Evolutionary conservation across 1,140 invertebrate genomes (phyloP).

Genomic region (Sesamia nonagrioides): DNA sequence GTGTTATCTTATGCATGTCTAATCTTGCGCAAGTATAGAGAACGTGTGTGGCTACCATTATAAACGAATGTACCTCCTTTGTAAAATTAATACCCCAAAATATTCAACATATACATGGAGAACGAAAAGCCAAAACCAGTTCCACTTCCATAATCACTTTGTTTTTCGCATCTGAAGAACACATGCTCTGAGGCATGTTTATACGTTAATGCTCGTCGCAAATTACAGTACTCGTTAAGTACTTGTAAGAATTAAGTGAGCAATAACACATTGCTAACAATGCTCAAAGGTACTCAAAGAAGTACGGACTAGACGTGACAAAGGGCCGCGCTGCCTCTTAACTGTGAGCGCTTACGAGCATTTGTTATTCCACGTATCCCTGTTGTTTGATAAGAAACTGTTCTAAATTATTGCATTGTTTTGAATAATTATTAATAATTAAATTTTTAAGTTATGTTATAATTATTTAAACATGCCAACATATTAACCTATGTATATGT

Average conservation of each 20-base stretch:
- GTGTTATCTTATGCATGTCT: too few species aligned
- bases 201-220: conserved; percentile 42
- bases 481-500: too few species aligned
- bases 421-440: neutral
- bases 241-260: conserved; percentile 58
- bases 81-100: neutral
- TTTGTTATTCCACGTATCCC: conserved; percentile 38
- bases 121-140: neutral
- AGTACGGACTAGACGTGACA: conserved; percentile 56
- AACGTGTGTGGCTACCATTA: too few species aligned
- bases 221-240: conserved; percentile 50
- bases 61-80: too few species aligned
- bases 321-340: conserved; percentile 47
- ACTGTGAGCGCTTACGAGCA: conserved; percentile 38
- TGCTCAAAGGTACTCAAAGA: conserved; percentile 40
- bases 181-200: conserved; percentile 29
- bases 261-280: conserved; percentile 61
- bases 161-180: conserved; percentile 19
- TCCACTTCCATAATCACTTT: neutral
- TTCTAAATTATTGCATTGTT: neutral
- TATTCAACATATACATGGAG: neutral
- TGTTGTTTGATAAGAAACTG: conserved; percentile 4
- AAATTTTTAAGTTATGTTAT: too few species aligned
- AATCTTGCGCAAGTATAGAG: too few species aligned
- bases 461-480: too few species aligned